phyloP scores from a whole-genome alignment of 2,888 invertebrate genomes.

The Phragmatobia fuliginosa region DNA sequence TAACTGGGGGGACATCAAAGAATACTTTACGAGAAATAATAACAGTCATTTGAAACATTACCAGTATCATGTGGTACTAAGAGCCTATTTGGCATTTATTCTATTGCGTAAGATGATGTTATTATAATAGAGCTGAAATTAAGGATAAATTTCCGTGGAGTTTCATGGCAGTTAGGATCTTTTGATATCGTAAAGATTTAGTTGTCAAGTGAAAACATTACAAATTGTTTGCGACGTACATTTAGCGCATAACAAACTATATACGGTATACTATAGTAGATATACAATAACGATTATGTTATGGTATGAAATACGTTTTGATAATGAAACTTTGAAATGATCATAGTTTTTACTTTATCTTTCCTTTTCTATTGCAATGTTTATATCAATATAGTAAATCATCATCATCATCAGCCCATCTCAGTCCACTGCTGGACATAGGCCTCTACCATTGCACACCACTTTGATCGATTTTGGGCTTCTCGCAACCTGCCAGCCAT shows the following conservation, averaged over 20 bases:
- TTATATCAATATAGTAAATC: not conserved
- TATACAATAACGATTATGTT: no score
- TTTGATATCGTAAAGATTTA: not conserved
- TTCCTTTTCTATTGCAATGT: not conserved
- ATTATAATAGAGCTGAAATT: constrained; percentile 23
- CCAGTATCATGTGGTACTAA: constrained; percentile 14
- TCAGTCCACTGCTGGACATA: no score
- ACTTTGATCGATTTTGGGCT: no score
- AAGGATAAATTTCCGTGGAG: not conserved
- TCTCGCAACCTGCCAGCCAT: no score
- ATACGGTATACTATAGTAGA: not conserved
- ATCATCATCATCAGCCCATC: no score
- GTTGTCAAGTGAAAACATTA: not conserved
- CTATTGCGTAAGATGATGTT: constrained; percentile 25
- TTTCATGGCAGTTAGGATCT: not conserved
- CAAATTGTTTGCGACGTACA: not conserved
- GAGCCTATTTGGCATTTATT: constrained; percentile 16
- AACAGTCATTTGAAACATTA: constrained; percentile 34
- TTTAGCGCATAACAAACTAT: not conserved
- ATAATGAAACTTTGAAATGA: no score
- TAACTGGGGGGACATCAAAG: constrained; percentile 28
- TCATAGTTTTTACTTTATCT: no score
- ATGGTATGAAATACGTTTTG: no score
- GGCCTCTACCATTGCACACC: no score
- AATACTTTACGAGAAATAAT: constrained; percentile 38